phyloP scores from a whole-genome alignment of 2,888 invertebrate species.

The Shargacucullia verbasci region DNA sequence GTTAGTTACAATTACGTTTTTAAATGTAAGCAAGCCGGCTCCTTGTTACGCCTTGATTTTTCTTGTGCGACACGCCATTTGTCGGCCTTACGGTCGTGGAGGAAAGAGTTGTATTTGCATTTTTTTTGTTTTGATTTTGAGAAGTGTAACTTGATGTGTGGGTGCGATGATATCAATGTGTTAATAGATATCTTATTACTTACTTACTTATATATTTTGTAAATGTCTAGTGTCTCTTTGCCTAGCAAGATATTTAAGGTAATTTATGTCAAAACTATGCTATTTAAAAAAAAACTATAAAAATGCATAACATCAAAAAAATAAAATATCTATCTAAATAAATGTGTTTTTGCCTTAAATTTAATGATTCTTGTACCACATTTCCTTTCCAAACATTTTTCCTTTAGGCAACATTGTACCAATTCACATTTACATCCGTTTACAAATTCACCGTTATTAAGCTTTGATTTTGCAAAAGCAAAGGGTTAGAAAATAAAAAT shows the following conservation, averaged over 20 bases:
- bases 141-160: slow-evolving; percentile 18
- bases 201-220: too few species aligned
- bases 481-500: slow-evolving; percentile 85
- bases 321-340: too few species aligned
- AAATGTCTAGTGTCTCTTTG: too few species aligned
- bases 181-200: too few species aligned
- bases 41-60: slow-evolving; percentile 86
- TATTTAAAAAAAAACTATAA: too few species aligned
- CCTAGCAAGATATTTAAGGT: too few species aligned
- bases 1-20: slow-evolving; percentile 89
- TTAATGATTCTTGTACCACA: too few species aligned
- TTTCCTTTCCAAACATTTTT: not conserved
- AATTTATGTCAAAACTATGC: too few species aligned
- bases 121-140: not conserved
- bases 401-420: slow-evolving; percentile 20
- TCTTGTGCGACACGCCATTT: slow-evolving; percentile 86
- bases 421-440: slow-evolving; percentile 62
- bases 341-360: too few species aligned
- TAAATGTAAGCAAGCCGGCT: slow-evolving; percentile 86
- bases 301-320: too few species aligned
- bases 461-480: slow-evolving; percentile 83
- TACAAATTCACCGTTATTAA: slow-evolving; percentile 69
- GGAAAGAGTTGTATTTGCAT: slow-evolving; percentile 58
- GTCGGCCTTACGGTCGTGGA: slow-evolving; percentile 61
- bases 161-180: too few species aligned